A percentile compares a stretch with the other conserved stretches of the same genome.
phyloP scores from a whole-genome alignment of 2,888 invertebrate genomes.

The Torymus tubicola region DNA sequence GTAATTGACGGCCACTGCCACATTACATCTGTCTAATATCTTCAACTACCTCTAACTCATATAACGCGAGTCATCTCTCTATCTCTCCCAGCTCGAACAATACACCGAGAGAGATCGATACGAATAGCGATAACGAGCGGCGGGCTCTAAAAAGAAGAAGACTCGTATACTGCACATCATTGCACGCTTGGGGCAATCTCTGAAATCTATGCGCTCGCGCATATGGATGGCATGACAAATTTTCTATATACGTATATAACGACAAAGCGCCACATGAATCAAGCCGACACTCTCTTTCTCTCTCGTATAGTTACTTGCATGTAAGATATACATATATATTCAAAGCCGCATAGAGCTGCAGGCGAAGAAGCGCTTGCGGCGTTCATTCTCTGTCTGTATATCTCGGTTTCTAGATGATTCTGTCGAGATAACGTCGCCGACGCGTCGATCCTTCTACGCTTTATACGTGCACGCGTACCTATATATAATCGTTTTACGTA shows the following conservation, averaged over 20 bases:
- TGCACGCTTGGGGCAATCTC: constrained; percentile 12
- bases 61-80: too few relatives aligned
- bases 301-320: not conserved
- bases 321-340: constrained; percentile 10
- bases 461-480: not conserved
- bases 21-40: too few relatives aligned
- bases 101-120: constrained; percentile 33
- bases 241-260: not conserved
- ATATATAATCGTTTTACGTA: not conserved
- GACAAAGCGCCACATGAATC: constrained; percentile 33
- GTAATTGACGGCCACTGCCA: too few relatives aligned
- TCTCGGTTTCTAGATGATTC: constrained; percentile 63
- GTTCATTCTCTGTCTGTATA: too few relatives aligned
- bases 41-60: too few relatives aligned
- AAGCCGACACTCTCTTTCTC: constrained; percentile 30
- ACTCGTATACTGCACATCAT: not conserved
- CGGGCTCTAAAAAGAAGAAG: not conserved
- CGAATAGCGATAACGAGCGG: constrained; percentile 1
- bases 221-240: constrained; percentile 16
- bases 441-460: constrained; percentile 25
- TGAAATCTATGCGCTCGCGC: not conserved
- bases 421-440: constrained; percentile 59
- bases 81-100: not conserved
- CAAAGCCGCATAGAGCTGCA: not conserved
- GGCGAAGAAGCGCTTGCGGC: not conserved